Percentiles rank a stretch among this genome's conserved stretches.
Evolutionary conservation across 2,113 vertebrate species (phyloP).

Genomic region (Phaetusa simplex): DNA sequence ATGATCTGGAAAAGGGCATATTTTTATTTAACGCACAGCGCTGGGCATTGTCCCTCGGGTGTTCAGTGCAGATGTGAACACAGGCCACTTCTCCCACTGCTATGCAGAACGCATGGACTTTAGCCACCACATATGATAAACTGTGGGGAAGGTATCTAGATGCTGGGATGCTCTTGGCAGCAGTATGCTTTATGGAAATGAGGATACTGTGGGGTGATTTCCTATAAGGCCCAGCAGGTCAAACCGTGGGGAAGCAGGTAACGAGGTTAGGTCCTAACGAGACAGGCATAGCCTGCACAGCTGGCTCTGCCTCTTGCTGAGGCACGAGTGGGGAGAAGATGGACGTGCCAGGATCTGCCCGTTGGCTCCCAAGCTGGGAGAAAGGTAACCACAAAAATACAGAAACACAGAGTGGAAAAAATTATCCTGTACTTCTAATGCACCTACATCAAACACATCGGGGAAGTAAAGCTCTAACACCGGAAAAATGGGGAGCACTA

Average conservation of each 20-base stretch:
- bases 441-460: not conserved
- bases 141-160: not conserved
- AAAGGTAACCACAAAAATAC: conserved; percentile 8
- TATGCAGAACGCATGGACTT: not conserved
- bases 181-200: not conserved
- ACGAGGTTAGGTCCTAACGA: not conserved
- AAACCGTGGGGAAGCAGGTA: not conserved
- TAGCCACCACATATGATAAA: not conserved
- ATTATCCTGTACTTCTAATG: not conserved
- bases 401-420: conserved; percentile 33
- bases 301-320: not conserved
- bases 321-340: not conserved
- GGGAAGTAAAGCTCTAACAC: not conserved
- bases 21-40: not conserved
- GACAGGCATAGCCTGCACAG: not conserved
- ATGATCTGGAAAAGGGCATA: not conserved
- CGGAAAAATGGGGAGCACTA: not conserved
- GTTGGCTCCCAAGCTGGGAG: not conserved
- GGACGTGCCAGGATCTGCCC: not conserved
- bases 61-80: not conserved
- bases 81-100: not conserved
- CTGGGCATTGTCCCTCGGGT: not conserved
- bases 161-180: not conserved
- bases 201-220: not conserved
- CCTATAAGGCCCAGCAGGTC: not conserved